These are phyloP conservation scores for Monopterus albus DNA, from an alignment of 2,113 vertebrate genomes.

Conservation along the genomic window DNA sequence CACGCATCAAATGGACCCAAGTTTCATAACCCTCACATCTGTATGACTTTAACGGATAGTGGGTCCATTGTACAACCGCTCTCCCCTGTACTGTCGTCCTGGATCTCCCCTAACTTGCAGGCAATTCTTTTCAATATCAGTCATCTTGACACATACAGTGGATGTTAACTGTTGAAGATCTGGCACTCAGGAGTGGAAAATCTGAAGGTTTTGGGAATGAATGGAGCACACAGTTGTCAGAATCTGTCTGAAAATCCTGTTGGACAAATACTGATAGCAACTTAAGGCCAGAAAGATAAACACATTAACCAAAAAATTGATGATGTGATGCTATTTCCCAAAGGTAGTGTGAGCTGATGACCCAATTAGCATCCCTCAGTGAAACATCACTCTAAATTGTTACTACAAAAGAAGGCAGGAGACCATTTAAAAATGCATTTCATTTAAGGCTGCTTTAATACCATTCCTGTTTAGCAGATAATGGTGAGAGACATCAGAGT, in stretches of 20 bases:
- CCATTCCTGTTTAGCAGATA: background rate
- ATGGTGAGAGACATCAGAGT: background rate
- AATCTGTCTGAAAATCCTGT: background rate
- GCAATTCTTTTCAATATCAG: background rate
- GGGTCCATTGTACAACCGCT: too few species aligned
- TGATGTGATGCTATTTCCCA: background rate
- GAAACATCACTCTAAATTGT: background rate
- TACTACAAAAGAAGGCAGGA: background rate
- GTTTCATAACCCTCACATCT: too few species aligned
- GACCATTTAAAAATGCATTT: background rate
- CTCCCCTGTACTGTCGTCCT: too few species aligned
- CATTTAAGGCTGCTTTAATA: background rate
- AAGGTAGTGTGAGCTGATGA: too few species aligned
- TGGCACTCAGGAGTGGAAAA: background rate
- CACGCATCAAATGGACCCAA: too few species aligned
- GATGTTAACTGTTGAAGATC: background rate
- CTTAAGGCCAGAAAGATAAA: background rate
- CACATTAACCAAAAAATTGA: background rate
- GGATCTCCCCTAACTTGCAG: too few species aligned
- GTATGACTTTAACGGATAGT: too few species aligned
- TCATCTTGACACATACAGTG: background rate
- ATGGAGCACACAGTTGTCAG: too few species aligned
- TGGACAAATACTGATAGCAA: background rate
- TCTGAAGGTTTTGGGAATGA: background rate
- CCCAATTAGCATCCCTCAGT: background rate